These are phyloP conservation scores for Stegastes partitus DNA, from an alignment of 2,113 vertebrate species.

Conservation along the genomic window DNA sequence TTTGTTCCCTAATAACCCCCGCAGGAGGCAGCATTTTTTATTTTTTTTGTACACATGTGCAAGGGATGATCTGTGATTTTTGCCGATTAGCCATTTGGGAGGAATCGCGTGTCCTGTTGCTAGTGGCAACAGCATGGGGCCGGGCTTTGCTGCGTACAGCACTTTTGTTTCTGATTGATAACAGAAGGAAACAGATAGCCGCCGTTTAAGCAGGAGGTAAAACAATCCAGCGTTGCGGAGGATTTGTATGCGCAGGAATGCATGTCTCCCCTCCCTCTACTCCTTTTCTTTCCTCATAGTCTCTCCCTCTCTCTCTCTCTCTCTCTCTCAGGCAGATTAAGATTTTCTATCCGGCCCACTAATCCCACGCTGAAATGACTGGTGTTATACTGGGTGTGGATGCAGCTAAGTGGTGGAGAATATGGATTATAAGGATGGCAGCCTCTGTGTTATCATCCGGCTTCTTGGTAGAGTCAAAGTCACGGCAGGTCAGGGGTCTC, in stretches of 20 bases:
- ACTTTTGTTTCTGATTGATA: conserved; percentile 83
- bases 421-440: conserved; percentile 51
- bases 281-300: conserved; percentile 21
- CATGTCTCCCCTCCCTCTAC: conserved; percentile 1
- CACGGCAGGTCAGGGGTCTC: conserved; percentile 35
- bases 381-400: conserved; percentile 47
- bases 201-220: conserved; percentile 53
- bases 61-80: conserved; percentile 40
- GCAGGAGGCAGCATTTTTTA: conserved; percentile 36
- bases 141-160: conserved; percentile 33
- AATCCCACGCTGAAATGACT: conserved; percentile 66
- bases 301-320: conserved; percentile 41
- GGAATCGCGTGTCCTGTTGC: conserved; percentile 83
- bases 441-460: background rate
- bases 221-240: conserved; percentile 28
- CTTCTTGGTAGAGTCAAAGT: conserved; percentile 48
- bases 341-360: conserved; percentile 56
- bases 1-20: too few species aligned
- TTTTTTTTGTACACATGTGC: conserved; percentile 41
- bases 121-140: conserved; percentile 83
- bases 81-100: conserved; percentile 9
- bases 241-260: conserved; percentile 67
- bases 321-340: conserved; percentile 67
- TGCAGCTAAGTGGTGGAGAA: conserved; percentile 41
- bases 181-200: conserved; percentile 69